Evolutionary conservation across 2,888 invertebrate species (phyloP), one percentile per base, ranked within the genome.

Genomic region (Gasteruption jaculator): DNA sequence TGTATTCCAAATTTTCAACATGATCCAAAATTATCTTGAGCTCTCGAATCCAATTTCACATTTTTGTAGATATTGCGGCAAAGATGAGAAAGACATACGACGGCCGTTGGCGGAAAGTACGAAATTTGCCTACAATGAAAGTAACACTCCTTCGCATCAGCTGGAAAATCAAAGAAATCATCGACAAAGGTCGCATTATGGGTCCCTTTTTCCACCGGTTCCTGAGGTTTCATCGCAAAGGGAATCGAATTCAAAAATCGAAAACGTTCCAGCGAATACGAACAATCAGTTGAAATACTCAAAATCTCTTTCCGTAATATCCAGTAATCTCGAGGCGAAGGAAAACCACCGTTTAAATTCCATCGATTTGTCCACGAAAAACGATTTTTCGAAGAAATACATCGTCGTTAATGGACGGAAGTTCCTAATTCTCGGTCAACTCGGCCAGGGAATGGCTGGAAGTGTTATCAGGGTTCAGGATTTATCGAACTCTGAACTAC

Each of bases 371-470:
- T 19, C 52, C 57, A 8, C 44, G 52, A 4, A 50, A 41, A 42
- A 6, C 48, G 31, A n/a, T 43, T 22, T 19, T 57, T 53, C 58
- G 19, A 19, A 51, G 48, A 10, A 58, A 61, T 37, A 78, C n/a
- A n/a, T n/a, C n/a, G 69, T 58, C 24, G 85, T 94, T 2, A 90
- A 90, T 49, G 78, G 79, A 16, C 80, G 78, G 35, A 77, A 80
- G 18, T 95, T 91, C 69, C 73, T 80, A 47, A 78, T 89, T 36
- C 73, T 88, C 10, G 85, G 83, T 49, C 77, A 81, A 56, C 72
- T 94, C 32, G 95, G 95, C 0, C 80, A 78, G 54, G 94, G 94
- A n/a, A 94, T 93, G 26, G 91, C 91, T 40, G 90, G 92, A 60
- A 82, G 86, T 68, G 94, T 94, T 3, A 85, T 77, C 39, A 76